Conservation (phyloP, 2,797 vertebrate genomes). For the Nannoperca obscura region DNA sequence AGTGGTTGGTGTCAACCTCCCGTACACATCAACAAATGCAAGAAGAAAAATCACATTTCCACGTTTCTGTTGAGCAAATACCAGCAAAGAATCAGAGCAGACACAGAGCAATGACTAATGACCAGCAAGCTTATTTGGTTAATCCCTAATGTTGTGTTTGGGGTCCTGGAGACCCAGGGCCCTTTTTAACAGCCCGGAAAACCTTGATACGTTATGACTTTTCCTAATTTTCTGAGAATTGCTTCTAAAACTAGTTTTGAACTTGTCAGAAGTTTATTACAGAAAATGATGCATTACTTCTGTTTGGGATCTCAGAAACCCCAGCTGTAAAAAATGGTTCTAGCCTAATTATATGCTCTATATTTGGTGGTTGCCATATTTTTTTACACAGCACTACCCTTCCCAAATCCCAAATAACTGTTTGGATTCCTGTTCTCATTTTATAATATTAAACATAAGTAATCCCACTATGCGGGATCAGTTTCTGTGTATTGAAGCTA, state of each 20-base stretch:
- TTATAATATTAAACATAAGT: too few relatives aligned
- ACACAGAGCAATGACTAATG: neutral
- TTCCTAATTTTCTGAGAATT: neutral
- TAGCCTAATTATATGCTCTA: too few relatives aligned
- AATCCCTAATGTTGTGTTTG: neutral
- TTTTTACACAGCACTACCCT: too few relatives aligned
- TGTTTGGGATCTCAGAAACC: too few relatives aligned
- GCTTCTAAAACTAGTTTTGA: neutral
- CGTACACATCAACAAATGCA: neutral
- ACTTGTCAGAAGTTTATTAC: too few relatives aligned
- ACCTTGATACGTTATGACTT: neutral
- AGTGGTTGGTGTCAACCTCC: conserved; percentile 73
- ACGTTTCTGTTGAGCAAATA: neutral
- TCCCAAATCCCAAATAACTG: too few relatives aligned
- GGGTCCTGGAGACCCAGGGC: too few relatives aligned
- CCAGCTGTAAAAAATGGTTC: too few relatives aligned
- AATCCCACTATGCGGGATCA: too few relatives aligned
- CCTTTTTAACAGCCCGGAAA: neutral
- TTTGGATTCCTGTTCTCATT: too few relatives aligned
- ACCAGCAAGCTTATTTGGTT: neutral
- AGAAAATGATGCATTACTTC: too few relatives aligned
- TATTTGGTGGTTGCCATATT: too few relatives aligned
- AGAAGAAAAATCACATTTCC: neutral
- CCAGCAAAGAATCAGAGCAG: neutral
- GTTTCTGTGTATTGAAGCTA: neutral